These are phyloP conservation scores for Syngnathus scovelli DNA, from an alignment of 2,113 vertebrate species.

Conservation along the genomic window DNA sequence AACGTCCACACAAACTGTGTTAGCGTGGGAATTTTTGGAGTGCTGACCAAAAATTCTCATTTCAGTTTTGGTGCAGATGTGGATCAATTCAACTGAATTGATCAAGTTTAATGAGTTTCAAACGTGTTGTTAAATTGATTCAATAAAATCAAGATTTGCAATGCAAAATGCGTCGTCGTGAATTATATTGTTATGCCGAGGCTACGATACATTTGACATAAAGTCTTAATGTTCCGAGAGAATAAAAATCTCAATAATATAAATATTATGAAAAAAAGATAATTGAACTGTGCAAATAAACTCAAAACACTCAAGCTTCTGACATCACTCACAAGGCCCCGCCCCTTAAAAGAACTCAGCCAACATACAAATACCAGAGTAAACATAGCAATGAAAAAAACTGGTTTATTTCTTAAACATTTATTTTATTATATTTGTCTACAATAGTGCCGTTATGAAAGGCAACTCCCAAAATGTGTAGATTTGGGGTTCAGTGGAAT, in stretches of 20 bases:
- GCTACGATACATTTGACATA: too few relatives aligned
- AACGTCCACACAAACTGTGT: neutral
- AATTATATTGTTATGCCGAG: neutral
- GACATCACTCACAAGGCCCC: too few relatives aligned
- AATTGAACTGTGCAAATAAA: too few relatives aligned
- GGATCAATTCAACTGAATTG: neutral
- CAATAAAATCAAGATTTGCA: neutral
- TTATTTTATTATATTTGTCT: neutral
- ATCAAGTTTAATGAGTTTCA: neutral
- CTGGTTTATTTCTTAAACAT: neutral
- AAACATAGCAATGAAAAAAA: too few relatives aligned
- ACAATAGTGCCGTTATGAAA: too few relatives aligned
- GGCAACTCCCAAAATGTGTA: too few relatives aligned
- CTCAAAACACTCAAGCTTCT: too few relatives aligned
- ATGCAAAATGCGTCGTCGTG: neutral
- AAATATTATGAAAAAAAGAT: too few relatives aligned
- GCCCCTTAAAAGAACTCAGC: too few relatives aligned
- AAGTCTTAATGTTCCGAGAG: too few relatives aligned
- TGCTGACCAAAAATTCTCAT: neutral
- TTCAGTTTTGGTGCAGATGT: neutral
- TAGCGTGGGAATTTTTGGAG: neutral
- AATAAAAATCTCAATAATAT: too few relatives aligned
- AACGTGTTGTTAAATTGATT: neutral
- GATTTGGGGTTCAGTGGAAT: neutral
- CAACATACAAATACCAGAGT: too few relatives aligned